Percentiles rank a stretch among this genome's conserved stretches.
These are phyloP conservation scores for Euglossa dilemma DNA, from an alignment of 1,140 invertebrate genomes.

Conservation along the genomic window DNA sequence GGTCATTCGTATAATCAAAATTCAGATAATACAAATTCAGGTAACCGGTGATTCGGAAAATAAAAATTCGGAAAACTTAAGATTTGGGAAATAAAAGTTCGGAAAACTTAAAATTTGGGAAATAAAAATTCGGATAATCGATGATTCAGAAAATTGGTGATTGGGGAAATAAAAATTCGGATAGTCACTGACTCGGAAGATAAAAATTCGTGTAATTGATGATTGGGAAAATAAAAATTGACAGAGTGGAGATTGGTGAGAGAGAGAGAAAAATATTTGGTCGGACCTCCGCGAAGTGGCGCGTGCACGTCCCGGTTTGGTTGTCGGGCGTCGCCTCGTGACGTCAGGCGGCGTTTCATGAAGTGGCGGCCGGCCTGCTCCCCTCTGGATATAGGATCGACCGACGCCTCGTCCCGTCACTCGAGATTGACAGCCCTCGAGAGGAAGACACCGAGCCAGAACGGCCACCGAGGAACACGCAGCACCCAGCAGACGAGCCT, in stretches of 20 bases:
- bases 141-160: too few relatives aligned
- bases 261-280: not conserved
- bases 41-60: too few relatives aligned
- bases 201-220: too few relatives aligned
- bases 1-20: too few relatives aligned
- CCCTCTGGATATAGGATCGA: conserved; percentile 60
- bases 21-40: too few relatives aligned
- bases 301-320: conserved; percentile 61
- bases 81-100: too few relatives aligned
- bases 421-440: conserved; percentile 78
- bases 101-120: too few relatives aligned
- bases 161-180: too few relatives aligned
- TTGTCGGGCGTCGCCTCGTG: conserved; percentile 72
- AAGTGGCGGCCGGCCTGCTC: conserved; percentile 64
- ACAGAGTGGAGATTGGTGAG: not conserved
- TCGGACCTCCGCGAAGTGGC: not conserved
- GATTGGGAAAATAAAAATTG: too few relatives aligned
- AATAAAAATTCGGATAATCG: too few relatives aligned
- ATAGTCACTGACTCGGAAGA: too few relatives aligned
- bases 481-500: not conserved
- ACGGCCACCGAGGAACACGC: conserved; percentile 29
- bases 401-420: conserved; percentile 55
- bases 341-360: conserved; percentile 70
- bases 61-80: too few relatives aligned
- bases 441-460: conserved; percentile 66